phyloP scores from a whole-genome alignment of 2,888 invertebrate species.

The Gibbula magus region DNA sequence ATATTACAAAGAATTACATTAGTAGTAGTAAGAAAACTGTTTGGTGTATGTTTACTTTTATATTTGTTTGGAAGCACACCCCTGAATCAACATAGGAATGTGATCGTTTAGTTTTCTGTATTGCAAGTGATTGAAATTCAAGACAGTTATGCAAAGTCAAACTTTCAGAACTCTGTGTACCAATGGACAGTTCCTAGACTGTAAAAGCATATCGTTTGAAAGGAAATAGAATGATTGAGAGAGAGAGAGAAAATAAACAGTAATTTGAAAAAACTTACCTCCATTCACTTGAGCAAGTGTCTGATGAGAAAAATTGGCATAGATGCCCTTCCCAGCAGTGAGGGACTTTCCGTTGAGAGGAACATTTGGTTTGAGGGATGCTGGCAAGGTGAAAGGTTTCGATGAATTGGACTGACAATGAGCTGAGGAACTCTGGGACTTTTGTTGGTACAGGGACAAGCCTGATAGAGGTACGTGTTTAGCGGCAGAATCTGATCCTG shows the following conservation, averaged over 20 bases:
- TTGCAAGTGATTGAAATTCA: no score
- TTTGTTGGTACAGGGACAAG: constrained; percentile 16
- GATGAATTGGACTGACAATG: not conserved
- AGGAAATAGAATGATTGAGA: no score
- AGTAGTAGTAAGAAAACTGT: not conserved
- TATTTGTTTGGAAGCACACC: no score
- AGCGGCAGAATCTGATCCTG: constrained; percentile 75
- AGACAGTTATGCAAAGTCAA: no score
- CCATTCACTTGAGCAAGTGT: constrained; percentile 23
- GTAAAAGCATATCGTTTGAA: not conserved
- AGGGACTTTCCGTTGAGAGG: constrained; percentile 9
- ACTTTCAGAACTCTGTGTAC: not conserved
- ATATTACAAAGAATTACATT: not conserved
- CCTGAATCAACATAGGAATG: no score
- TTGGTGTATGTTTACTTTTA: not conserved
- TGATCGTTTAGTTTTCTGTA: no score
- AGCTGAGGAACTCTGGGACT: not conserved
- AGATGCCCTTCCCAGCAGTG: constrained; percentile 8
- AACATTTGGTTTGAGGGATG: not conserved
- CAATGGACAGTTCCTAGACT: not conserved
- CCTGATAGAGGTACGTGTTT: constrained; percentile 6
- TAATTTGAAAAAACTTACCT: constrained; percentile 20
- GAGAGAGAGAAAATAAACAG: no score
- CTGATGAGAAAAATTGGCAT: not conserved
- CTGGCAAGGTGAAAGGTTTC: not conserved